phyloP scores from a whole-genome alignment of 1,140 invertebrate species.

The Nomia melanderi region DNA sequence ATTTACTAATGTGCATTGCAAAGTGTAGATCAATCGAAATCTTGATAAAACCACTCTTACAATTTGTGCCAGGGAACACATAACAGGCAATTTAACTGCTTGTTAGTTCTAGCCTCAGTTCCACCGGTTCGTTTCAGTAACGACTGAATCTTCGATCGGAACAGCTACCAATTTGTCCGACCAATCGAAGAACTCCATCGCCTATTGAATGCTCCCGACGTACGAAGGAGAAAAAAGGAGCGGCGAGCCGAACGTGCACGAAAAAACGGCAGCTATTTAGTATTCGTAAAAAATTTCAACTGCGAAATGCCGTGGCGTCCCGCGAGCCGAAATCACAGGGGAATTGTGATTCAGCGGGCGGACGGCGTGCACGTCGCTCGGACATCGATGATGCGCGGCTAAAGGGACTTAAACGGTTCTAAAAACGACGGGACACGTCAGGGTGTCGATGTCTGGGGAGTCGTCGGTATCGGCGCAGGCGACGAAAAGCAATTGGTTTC shows the following conservation, averaged over 20 bases:
- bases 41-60: no score
- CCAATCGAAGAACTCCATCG: not conserved
- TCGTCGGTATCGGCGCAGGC: not conserved
- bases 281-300: not conserved
- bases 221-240: not conserved
- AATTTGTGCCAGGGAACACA: no score
- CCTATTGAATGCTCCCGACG: not conserved
- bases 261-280: not conserved
- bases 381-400: not conserved
- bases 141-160: no score
- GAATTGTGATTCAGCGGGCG: conserved; percentile 14
- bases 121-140: no score
- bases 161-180: no score
- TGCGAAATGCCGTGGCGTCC: not conserved
- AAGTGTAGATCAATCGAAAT: no score
- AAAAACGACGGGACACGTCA: conserved; percentile 17
- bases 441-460: not conserved
- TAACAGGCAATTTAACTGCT: no score
- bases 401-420: conserved; percentile 33
- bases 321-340: not conserved
- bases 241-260: no score
- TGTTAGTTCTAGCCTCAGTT: no score
- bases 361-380: not conserved
- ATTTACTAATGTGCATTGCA: no score
- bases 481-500: conserved; percentile 17